Percentiles rank a stretch among this genome's conserved stretches.
phyloP scores from a whole-genome alignment of 2,888 invertebrate genomes.

The Monoplex corrugatus region DNA sequence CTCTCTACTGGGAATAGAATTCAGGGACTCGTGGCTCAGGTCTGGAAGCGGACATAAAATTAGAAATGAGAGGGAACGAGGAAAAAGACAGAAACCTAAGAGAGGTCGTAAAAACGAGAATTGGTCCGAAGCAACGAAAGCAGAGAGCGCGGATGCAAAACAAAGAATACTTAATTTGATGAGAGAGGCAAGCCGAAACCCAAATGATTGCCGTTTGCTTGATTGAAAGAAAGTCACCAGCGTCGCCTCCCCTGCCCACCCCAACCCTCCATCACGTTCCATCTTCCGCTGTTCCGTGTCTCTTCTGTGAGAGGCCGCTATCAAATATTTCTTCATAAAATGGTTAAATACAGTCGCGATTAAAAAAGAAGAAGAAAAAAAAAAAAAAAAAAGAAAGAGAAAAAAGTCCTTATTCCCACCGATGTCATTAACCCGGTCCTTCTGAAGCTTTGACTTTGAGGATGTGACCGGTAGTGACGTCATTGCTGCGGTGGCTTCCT shows the following conservation, averaged over 20 bases:
- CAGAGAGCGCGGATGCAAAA: neutral
- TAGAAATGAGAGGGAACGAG: constrained; percentile 39
- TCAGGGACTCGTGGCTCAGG: too few relatives aligned
- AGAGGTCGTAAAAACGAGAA: neutral
- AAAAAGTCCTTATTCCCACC: neutral
- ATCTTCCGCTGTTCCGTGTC: neutral
- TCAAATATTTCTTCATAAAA: constrained; percentile 25
- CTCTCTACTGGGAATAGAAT: constrained; percentile 28
- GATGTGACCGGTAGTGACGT: neutral
- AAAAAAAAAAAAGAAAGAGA: too few relatives aligned
- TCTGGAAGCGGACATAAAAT: constrained; percentile 31
- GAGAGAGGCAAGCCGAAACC: constrained; percentile 1
- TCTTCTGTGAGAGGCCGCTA: neutral
- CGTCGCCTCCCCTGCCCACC: too few relatives aligned
- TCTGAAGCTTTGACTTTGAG: neutral
- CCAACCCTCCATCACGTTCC: neutral
- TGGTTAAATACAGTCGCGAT: constrained; percentile 26
- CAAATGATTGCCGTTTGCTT: neutral
- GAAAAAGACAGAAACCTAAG: neutral
- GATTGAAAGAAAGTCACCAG: constrained; percentile 14
- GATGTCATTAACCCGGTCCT: neutral
- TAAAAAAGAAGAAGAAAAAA: too few relatives aligned
- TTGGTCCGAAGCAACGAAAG: neutral
- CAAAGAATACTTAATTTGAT: constrained; percentile 20
- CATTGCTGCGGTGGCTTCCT: neutral